Conservation (phyloP, 2,113 vertebrate species). For the Dicrurus megarhynchus region DNA sequence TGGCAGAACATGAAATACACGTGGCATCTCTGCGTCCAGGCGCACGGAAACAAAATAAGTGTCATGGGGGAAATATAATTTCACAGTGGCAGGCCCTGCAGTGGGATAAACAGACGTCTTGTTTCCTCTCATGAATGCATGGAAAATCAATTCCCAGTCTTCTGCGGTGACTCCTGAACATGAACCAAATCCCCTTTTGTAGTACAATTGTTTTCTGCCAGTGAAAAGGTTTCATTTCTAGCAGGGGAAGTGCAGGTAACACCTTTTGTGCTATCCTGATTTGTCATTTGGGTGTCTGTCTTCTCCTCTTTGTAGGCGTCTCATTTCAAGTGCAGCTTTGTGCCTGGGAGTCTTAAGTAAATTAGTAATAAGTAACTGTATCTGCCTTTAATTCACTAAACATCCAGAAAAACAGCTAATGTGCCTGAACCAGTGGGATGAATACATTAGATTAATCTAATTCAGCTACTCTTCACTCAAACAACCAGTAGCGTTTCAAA, state of each 20-base stretch:
- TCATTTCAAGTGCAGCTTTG: background rate
- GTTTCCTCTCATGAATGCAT: conserved; percentile 13
- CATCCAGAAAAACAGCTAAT: conserved; percentile 34
- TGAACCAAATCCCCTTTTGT: background rate
- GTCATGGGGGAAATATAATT: conserved; percentile 54
- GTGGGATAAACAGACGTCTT: background rate
- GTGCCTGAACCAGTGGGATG: conserved; percentile 3
- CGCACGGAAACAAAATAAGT: background rate
- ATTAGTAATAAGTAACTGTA: conserved; percentile 32
- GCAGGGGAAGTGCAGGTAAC: background rate
- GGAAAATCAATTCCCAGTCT: conserved; percentile 55
- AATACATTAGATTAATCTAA: conserved; percentile 39
- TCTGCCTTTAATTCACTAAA: conserved; percentile 49
- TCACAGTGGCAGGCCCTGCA: conserved; percentile 32
- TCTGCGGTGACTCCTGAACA: background rate
- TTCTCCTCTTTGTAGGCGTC: background rate
- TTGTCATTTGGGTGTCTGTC: background rate
- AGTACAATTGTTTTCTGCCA: background rate
- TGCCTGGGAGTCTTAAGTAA: background rate
- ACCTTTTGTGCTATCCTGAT: background rate
- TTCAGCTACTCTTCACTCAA: conserved; percentile 35
- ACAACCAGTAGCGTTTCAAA: background rate
- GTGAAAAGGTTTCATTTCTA: background rate
- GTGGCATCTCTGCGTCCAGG: conserved; percentile 19
- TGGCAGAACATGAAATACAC: conserved; percentile 3